A percentile compares a stretch with the other conserved stretches of the same genome.
These are phyloP conservation scores for Hydrocynus forskahlii DNA, from an alignment of 2,797 vertebrate genomes.

Conservation along the genomic window DNA sequence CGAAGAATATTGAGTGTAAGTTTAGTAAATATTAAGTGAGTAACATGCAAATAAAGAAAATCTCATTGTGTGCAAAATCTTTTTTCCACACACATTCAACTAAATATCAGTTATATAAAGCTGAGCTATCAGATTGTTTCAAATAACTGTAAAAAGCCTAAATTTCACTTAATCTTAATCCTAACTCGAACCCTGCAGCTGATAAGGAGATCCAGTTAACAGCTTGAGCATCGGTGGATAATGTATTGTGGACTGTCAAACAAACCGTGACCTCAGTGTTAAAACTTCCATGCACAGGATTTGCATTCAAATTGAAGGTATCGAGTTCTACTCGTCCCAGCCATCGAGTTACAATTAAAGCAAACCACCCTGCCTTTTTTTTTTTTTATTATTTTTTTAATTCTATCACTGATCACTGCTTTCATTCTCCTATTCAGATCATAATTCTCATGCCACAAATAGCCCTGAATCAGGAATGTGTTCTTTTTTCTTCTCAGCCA, in stretches of 20 bases:
- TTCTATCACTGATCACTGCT: not conserved
- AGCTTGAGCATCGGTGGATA: not conserved
- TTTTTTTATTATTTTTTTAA: not conserved
- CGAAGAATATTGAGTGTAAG: no score
- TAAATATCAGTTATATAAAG: not conserved
- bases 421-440: not conserved
- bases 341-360: not conserved
- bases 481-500: not conserved
- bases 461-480: conserved; percentile 3
- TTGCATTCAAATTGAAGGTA: not conserved
- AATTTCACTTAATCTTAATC: not conserved
- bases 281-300: not conserved
- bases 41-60: no score
- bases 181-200: not conserved
- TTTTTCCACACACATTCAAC: not conserved
- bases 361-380: no score
- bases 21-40: no score
- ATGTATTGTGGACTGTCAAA: no score
- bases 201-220: not conserved
- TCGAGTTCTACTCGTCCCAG: not conserved
- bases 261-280: not conserved
- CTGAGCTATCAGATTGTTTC: not conserved
- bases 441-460: not conserved
- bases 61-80: no score
- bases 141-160: not conserved